Base-by-base conservation (phyloP, 2,797 vertebrate species). In the Propithecus perrieri region DNA sequence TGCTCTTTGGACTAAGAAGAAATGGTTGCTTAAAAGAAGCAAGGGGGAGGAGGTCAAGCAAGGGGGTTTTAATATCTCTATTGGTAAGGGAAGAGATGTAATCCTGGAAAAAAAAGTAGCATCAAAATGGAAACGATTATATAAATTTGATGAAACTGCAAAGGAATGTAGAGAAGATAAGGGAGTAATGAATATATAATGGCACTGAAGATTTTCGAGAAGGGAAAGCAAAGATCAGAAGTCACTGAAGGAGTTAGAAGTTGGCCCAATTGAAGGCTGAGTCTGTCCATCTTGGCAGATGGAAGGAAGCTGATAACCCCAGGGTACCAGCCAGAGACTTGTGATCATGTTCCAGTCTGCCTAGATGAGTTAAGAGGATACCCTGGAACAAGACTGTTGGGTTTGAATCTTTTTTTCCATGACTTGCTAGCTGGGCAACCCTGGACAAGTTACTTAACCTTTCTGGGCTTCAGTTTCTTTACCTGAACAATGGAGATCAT, bases 1-100 rank as follows among this genome's bases (percentile, higher is more conserved):
- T 57, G 50, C 46, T 96, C 69, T 97, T 96, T 94, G 71, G 86
- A 94, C 87, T 94, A 94, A 95, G 85, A 95, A 87, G 85, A 94
- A 96, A 89, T 78, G 30, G 46, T 22, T 85, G 33, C 71, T 96
- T 95, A 93, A 97, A 95, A 94, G 88, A 94, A 92, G 38, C 53
- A 50, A 75, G 43, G 63, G 53, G 55, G 93, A 90, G 53, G 75
- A 95, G 69, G 84, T 94, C 93, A 88, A 87, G 75, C 93, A 97
- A 93, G n/a, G 72, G 63, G 59, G 17, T 61, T 95, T 96, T 95
- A 81, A 96, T 95, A 96, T 91, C 89, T 92, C 65, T 86, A 8
- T 91, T 93, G 59, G 59, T 96, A 96, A 97, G 93, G 48, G 89
- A 91, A 91, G 91, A 94, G 33, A 91, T 89, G 30, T 89, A 81